A percentile compares a stretch with the other conserved stretches of the same genome.
These are phyloP conservation scores for Mastomys natalensis DNA, from an alignment of 2,113 vertebrate genomes.

Conservation along the genomic window DNA sequence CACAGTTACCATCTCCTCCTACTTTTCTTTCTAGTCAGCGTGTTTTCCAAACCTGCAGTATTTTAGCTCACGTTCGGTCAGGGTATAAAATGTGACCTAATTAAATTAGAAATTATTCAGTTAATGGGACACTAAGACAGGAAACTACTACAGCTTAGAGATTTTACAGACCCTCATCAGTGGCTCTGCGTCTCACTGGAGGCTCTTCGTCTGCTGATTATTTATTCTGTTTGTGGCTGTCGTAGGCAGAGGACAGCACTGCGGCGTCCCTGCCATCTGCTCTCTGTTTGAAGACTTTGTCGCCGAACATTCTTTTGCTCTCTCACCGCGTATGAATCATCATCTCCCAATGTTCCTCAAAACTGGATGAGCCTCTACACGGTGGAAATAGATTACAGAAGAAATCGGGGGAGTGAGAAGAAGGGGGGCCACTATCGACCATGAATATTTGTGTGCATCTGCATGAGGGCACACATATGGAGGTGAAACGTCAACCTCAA, in stretches of 20 bases:
- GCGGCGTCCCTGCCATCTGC: not conserved
- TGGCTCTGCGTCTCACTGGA: not conserved
- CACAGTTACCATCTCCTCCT: not conserved
- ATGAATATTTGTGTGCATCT: not conserved
- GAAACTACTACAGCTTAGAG: slow-evolving; percentile 41
- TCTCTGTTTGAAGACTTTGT: not conserved
- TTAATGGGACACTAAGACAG: slow-evolving; percentile 51
- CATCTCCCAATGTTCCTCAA: not conserved
- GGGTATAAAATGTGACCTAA: slow-evolving; percentile 44
- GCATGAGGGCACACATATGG: not conserved
- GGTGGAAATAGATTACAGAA: not conserved
- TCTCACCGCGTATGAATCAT: not conserved
- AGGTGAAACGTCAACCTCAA: not conserved
- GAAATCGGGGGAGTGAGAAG: not conserved
- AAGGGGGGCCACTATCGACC: too few species aligned
- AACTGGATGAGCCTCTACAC: not conserved
- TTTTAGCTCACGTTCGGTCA: slow-evolving; percentile 43
- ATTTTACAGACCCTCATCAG: not conserved
- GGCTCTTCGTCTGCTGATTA: not conserved
- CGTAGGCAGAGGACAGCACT: not conserved
- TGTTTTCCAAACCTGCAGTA: not conserved
- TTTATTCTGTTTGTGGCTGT: slow-evolving; percentile 9
- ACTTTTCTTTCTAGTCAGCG: not conserved
- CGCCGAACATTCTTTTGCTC: not conserved
- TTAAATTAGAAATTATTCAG: slow-evolving; percentile 66